Conservation (phyloP, 2,113 vertebrate genomes). For the Camelus bactrianus region DNA sequence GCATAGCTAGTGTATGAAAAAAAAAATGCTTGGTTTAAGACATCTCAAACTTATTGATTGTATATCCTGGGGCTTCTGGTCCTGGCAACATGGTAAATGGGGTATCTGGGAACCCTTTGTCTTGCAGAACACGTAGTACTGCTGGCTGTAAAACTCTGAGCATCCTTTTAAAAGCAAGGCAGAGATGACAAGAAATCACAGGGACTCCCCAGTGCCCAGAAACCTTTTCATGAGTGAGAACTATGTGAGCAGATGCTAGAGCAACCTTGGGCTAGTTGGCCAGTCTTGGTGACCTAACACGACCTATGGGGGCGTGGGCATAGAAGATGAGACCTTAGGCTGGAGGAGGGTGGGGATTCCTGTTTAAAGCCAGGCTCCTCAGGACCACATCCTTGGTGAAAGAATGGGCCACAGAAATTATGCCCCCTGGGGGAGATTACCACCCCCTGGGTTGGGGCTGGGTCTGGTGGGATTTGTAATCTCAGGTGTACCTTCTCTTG, state of each 20-base stretch:
- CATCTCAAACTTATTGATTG: background rate
- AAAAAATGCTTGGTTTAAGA: background rate
- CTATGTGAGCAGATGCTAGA: background rate
- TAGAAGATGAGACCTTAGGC: background rate
- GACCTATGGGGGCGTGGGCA: too few relatives aligned
- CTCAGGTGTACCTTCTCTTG: background rate
- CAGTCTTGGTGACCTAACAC: background rate
- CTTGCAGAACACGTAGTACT: background rate
- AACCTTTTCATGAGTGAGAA: background rate
- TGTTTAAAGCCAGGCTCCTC: background rate
- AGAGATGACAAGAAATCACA: background rate
- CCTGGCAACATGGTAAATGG: background rate
- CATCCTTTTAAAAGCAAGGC: background rate
- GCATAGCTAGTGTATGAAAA: background rate
- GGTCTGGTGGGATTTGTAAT: background rate
- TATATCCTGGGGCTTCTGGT: background rate
- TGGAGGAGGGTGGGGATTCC: background rate
- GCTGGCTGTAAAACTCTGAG: background rate
- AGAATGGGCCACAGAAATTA: background rate
- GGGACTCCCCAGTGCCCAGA: background rate
- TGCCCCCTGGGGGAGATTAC: background rate
- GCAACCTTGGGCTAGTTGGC: background rate
- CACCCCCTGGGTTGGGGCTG: background rate
- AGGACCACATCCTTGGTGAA: background rate
- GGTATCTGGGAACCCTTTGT: background rate